These are phyloP conservation scores for Sebastiscus tertius DNA, from an alignment of 2,797 vertebrate species.

Conservation along the genomic window DNA sequence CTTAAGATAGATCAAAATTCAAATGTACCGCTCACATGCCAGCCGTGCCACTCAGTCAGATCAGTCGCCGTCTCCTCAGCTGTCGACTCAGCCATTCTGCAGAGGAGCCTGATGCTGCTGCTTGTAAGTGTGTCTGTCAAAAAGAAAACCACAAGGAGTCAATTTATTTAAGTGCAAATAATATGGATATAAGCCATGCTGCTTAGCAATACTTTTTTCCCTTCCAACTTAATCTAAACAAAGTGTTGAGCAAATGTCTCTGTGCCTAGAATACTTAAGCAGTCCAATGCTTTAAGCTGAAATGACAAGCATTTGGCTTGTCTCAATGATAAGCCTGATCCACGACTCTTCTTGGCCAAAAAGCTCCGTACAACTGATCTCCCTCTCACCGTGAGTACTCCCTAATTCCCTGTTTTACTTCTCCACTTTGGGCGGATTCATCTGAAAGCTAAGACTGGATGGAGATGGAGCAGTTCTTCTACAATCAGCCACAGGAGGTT, in stretches of 20 bases:
- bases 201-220: conserved; percentile 37
- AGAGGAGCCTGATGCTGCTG: background rate
- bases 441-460: conserved; percentile 13
- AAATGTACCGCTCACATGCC: background rate
- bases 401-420: conserved; percentile 64
- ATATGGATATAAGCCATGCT: conserved; percentile 42
- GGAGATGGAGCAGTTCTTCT: conserved; percentile 8
- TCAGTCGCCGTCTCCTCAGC: background rate
- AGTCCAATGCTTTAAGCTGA: conserved; percentile 52
- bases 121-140: conserved; percentile 17
- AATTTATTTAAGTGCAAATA: conserved; percentile 46
- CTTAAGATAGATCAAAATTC: background rate
- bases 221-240: conserved; percentile 59
- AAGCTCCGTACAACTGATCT: conserved; percentile 43
- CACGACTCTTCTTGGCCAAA: conserved; percentile 50
- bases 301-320: conserved; percentile 69
- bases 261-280: conserved; percentile 54
- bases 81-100: conserved; percentile 7
- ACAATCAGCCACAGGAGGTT: conserved; percentile 6
- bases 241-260: conserved; percentile 56
- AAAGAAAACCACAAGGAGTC: conserved; percentile 8
- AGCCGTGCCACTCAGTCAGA: background rate
- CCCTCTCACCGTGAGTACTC: conserved; percentile 53
- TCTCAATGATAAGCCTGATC: conserved; percentile 62
- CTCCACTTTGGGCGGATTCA: conserved; percentile 23